These are phyloP conservation scores for Antigone vipio DNA, from an alignment of 2,113 vertebrate species.

Conservation along the genomic window DNA sequence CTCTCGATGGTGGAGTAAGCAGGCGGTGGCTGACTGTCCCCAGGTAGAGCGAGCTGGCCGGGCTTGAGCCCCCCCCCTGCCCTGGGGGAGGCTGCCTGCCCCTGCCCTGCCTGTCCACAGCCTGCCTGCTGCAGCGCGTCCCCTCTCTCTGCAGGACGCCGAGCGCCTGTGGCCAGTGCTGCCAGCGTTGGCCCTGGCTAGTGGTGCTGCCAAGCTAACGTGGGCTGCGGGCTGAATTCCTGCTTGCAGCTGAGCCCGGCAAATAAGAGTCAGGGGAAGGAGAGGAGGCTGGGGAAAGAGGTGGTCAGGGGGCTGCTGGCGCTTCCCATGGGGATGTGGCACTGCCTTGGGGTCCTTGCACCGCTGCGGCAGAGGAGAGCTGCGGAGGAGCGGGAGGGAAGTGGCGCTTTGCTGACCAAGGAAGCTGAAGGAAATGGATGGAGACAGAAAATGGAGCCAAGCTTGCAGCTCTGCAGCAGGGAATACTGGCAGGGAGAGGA, in stretches of 20 bases:
- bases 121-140: accelerated
- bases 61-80: background rate
- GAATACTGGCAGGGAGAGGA: background rate
- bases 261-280: background rate
- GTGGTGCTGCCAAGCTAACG: accelerated
- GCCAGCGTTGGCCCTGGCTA: background rate
- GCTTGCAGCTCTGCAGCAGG: background rate
- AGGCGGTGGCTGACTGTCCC: background rate
- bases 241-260: accelerated
- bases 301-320: background rate
- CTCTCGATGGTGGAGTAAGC: conserved; percentile 20
- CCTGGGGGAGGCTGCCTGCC: background rate
- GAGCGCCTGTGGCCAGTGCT: accelerated
- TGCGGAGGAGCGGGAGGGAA: background rate
- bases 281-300: background rate
- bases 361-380: background rate
- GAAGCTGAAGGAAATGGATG: background rate
- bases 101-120: background rate
- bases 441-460: background rate
- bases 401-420: accelerated
- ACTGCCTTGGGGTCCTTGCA: background rate
- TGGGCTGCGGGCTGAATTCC: background rate
- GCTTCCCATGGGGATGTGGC: accelerated
- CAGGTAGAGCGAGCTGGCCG: background rate
- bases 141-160: background rate